phyloP scores from a whole-genome alignment of 2,113 vertebrate genomes.

The Malaclemys terrapin region DNA sequence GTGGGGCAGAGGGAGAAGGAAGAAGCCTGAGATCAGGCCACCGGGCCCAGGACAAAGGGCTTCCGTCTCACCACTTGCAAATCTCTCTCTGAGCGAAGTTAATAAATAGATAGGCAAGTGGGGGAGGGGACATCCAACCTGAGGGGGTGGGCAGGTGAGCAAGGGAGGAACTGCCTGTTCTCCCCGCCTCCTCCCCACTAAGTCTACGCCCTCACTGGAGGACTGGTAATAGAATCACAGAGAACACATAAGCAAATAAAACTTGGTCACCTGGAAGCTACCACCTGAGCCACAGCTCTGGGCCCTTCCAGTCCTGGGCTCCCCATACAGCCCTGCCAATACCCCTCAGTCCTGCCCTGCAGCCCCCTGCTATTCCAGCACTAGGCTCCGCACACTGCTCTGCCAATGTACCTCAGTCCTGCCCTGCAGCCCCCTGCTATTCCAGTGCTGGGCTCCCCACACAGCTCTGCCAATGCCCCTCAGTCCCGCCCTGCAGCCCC shows the following conservation, averaged over 20 bases:
- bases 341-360: no score
- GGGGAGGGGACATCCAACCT: neutral
- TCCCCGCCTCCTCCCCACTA: slow-evolving; percentile 41
- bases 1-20: neutral
- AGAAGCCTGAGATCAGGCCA: slow-evolving; percentile 38
- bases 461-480: no score
- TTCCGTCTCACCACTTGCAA: slow-evolving; percentile 56
- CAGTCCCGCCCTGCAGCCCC: neutral
- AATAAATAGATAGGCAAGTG: slow-evolving; percentile 60
- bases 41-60: neutral
- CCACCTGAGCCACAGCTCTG: neutral
- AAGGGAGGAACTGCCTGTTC: neutral
- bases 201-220: slow-evolving; percentile 40
- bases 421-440: no score
- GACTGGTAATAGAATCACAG: neutral
- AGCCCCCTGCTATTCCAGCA: no score
- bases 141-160: slow-evolving; percentile 6
- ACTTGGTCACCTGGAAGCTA: neutral
- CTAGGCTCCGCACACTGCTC: no score
- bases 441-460: no score
- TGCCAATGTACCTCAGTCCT: no score
- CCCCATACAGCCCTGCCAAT: no score
- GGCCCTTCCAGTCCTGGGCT: no score
- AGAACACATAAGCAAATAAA: fast-evolving
- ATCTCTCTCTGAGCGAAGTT: slow-evolving; percentile 60